These are phyloP conservation scores for Babyrousa celebensis DNA, from an alignment of 2,797 vertebrate species.

Conservation along the genomic window DNA sequence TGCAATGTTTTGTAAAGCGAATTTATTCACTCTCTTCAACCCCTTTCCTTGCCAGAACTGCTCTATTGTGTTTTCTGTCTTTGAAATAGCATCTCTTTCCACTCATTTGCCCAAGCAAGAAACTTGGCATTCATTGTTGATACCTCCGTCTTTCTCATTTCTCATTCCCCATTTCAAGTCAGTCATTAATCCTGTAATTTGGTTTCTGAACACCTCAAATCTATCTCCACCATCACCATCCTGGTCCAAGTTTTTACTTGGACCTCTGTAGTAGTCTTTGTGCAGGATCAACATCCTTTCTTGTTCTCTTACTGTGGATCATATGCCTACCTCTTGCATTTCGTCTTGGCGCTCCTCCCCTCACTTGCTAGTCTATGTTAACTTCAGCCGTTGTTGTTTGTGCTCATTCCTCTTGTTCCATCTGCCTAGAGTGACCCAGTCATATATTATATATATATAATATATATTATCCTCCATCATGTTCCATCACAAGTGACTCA, in stretches of 20 bases:
- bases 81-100: background rate
- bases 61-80: background rate
- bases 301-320: background rate
- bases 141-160: background rate
- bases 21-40: background rate
- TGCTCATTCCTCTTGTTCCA: background rate
- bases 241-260: background rate
- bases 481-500: too few relatives aligned
- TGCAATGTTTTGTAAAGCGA: constrained; percentile 38
- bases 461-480: too few relatives aligned
- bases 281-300: background rate
- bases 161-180: background rate
- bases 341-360: background rate
- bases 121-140: background rate
- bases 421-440: background rate
- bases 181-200: background rate
- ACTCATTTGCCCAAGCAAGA: background rate
- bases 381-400: background rate
- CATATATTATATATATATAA: too few relatives aligned
- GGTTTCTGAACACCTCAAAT: background rate
- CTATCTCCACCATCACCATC: background rate
- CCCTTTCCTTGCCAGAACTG: background rate
- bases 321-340: background rate
- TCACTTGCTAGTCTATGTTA: background rate
- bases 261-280: background rate